Conservation (phyloP, 2,113 vertebrate species). For the Bubo bubo region DNA sequence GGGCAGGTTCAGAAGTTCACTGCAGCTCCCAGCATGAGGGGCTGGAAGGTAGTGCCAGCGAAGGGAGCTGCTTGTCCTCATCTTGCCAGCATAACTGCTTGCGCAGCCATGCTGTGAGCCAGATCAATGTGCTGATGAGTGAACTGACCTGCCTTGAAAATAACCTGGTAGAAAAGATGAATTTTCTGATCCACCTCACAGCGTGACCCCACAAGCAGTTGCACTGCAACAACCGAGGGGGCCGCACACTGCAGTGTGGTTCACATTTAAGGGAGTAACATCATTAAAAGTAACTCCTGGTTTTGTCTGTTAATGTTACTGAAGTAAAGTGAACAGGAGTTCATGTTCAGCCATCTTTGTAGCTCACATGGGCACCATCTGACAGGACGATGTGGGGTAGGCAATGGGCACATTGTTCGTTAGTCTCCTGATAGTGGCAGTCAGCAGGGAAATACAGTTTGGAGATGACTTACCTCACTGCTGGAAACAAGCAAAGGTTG, state of each 20-base stretch:
- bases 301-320: background rate
- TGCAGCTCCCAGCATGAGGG: background rate
- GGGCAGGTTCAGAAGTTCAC: background rate
- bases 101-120: background rate
- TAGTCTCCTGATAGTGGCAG: background rate
- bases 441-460: background rate
- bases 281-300: background rate
- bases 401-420: background rate
- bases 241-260: fast-evolving
- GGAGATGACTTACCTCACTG: background rate
- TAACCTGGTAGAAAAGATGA: background rate
- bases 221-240: fast-evolving
- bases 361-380: background rate
- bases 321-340: background rate
- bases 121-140: background rate
- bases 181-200: background rate
- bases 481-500: background rate
- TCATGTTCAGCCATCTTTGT: background rate
- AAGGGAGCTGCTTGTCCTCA: background rate
- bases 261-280: background rate
- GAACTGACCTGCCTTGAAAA: background rate
- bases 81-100: background rate
- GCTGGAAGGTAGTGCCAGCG: background rate
- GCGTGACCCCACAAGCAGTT: background rate
- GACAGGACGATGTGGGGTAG: background rate